Base-by-base conservation (phyloP, 2,888 invertebrate species). In the Phaedon cochleariae region DNA sequence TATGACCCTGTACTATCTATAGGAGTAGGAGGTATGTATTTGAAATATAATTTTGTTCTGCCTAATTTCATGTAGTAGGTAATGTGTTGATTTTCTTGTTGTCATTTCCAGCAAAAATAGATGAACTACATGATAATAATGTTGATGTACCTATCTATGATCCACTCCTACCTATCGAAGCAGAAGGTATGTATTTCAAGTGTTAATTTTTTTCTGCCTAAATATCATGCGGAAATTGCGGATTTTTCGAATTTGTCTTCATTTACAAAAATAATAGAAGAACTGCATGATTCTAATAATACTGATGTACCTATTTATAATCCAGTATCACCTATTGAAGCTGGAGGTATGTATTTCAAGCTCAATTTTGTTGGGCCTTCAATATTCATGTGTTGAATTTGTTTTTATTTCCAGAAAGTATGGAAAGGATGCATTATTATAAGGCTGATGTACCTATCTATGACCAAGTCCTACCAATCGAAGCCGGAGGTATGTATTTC, bases 111-210 rank as follows among this genome's bases (percentile, higher is more conserved):
- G n/a, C n/a, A n/a, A n/a, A n/a, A n/a, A n/a, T n/a, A n/a, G n/a
- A n/a, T n/a, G n/a, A n/a, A n/a, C 34, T 9, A 9, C 7, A 34
- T 34, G 10, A 34, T 34, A 34, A 34, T 34, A 34, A 34, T 34
- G 34, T 10, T 34, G 34, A 34, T 34, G 34, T 34, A 34, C 34
- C 6, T 34, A 34, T 34, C 10, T 34, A 34, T 34, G 34, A 34
- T 10, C 34, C 10, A 34, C 7, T 53, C 9, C 26, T 21, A 22
- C 26, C 29, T 22, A 53, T 5, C 53, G 31, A 53, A 52, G 17
- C 52, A 52, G 52, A 26, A 21, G 53, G 53, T 53, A n/a, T 53
- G 12, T 53, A 53, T 53, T 53, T 53, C 2, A n/a, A 34, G 34
- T 34, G 34, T n/a, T n/a, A n/a, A 26, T 22, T 53, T 18, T 53